These are phyloP conservation scores for Delichon dasypus DNA, from an alignment of 2,797 vertebrate species.

Conservation along the genomic window DNA sequence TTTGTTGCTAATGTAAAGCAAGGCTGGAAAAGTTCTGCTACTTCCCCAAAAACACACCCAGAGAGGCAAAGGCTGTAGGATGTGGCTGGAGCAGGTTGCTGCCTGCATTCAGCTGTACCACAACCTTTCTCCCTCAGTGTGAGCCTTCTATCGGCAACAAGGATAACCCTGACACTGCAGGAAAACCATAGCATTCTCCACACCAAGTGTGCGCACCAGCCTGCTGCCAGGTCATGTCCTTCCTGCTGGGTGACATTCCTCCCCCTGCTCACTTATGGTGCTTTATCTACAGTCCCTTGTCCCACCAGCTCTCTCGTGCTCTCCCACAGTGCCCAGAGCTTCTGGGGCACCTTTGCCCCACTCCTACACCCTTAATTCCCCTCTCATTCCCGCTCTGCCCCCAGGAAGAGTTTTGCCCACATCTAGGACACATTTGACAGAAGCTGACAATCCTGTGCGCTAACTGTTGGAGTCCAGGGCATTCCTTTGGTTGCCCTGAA, in stretches of 20 bases:
- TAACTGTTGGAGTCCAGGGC: no score
- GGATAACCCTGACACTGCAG: accelerated
- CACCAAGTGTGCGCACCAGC: accelerated
- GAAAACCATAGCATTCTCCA: accelerated
- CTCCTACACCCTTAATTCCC: background rate
- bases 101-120: background rate
- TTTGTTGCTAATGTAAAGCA: background rate
- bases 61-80: accelerated
- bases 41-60: background rate
- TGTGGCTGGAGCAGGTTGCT: background rate
- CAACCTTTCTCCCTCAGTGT: background rate
- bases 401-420: background rate
- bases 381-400: background rate
- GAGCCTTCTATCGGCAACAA: background rate
- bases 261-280: accelerated
- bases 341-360: background rate
- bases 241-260: background rate
- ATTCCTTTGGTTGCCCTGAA: no score
- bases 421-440: accelerated
- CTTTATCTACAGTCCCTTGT: no score
- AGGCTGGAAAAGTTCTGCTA: background rate
- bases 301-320: background rate
- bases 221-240: background rate
- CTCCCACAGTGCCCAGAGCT: background rate
- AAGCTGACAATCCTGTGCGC: background rate